Base-by-base conservation (phyloP, 2,888 invertebrate species). In the Bembecia ichneumoniformis region DNA sequence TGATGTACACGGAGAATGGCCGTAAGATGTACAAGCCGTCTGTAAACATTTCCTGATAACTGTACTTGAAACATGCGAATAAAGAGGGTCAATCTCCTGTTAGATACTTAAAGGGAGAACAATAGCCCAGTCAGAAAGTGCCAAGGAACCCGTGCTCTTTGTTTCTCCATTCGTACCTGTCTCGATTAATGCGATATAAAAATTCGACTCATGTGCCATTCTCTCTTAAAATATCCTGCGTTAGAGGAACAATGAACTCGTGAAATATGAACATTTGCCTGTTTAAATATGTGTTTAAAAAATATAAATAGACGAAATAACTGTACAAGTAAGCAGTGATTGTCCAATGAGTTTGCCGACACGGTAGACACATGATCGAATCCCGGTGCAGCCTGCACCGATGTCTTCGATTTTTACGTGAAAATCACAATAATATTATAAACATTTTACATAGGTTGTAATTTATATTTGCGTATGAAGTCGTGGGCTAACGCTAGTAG, bases 171-270 rank as follows among this genome's bases (percentile, higher is more conserved):
- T 71, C 58, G 59, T 60, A 62, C 63, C 58, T 63, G 63, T 57
- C 55, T 67, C 70, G 70, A 75, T 75, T 74, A 83, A 82, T 77
- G 67, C 58, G 68, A 60, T 68, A 82, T 87, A 78, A 82, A 84
- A 81, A 87, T 87, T 84, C 87, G 68, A 65, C 51, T 51, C 82
- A 63, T 76, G 84, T 77, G 58, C 59, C 62, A 57, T 55, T 80
- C 71, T 82, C 74, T 74, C 75, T 68, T 81, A 76, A 78, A 78
- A 77, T 77, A 77, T 82, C 68, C 75, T 79, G 72, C 64, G 62
- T 68, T 64, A 67, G 68, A 59, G 58, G 74, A 75, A 76, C 83
- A 77, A 78, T 82, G 83, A 86, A 79, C 84, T 67, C 62, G 17
- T 44, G 44, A 44, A 44, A 16, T 40, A 40, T 40, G 7, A 40